phyloP scores from a whole-genome alignment of 2,113 vertebrate genomes.

The Macquaria australasica region DNA sequence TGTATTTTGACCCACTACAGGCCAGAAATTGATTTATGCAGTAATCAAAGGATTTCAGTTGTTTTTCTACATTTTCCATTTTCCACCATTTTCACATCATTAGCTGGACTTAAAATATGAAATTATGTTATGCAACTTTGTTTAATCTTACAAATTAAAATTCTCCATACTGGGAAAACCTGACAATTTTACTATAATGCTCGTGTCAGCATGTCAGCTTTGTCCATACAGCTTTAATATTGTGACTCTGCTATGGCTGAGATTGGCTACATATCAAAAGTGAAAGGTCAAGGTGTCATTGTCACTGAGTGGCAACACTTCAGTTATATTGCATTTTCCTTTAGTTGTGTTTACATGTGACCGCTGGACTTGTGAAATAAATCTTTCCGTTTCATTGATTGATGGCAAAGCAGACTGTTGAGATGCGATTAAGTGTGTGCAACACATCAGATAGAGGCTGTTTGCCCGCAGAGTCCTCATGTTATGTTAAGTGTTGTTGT shows the following conservation, averaged over 20 bases:
- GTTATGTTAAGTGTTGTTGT: conserved; percentile 49
- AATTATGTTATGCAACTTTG: neutral
- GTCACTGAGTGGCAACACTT: neutral
- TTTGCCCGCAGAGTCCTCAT: conserved; percentile 5
- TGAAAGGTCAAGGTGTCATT: conserved; percentile 2
- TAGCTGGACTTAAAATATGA: neutral
- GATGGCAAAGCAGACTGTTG: neutral
- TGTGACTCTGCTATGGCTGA: neutral
- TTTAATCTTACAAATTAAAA: neutral
- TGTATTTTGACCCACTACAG: neutral
- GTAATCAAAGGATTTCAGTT: neutral
- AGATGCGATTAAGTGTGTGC: conserved; percentile 37
- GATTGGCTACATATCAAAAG: conserved; percentile 11
- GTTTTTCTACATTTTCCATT: neutral
- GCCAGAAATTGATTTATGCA: conserved; percentile 10
- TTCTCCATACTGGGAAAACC: neutral
- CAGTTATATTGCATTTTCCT: neutral
- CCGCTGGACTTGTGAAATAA: conserved; percentile 18
- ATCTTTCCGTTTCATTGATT: conserved; percentile 29
- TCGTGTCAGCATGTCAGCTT: neutral
- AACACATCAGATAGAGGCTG: conserved; percentile 20
- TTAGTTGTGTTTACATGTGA: conserved; percentile 6
- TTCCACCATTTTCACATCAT: neutral
- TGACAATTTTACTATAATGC: fast-evolving
- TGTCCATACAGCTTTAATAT: neutral